Evolutionary conservation across 2,888 invertebrate genomes (phyloP).

Genomic region (Lepetodrilus schrolli): DNA sequence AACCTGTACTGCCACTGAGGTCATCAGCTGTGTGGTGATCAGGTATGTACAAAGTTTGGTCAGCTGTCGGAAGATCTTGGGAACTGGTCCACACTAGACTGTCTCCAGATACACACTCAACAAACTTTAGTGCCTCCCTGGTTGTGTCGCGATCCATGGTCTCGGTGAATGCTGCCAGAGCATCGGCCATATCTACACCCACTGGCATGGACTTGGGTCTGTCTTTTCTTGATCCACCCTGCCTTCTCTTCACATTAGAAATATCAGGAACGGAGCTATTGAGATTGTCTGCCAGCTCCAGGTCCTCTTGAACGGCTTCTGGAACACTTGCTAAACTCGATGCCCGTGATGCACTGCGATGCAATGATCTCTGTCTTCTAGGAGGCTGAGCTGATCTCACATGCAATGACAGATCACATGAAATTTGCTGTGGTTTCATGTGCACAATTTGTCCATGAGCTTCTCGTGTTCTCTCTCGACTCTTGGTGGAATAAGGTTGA

Average conservation of each 20-base stretch:
- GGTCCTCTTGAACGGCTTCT: constrained; percentile 58
- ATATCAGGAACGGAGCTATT: constrained; percentile 39
- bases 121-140: neutral
- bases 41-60: too few species aligned
- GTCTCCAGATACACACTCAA: neutral
- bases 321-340: constrained; percentile 68
- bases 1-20: constrained; percentile 13
- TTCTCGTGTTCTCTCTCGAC: too few species aligned
- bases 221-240: constrained; percentile 50
- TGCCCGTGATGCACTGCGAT: constrained; percentile 39
- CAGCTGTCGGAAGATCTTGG: too few species aligned
- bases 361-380: neutral
- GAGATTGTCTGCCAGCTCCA: constrained; percentile 37
- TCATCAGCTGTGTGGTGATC: neutral
- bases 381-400: neutral
- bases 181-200: constrained; percentile 52
- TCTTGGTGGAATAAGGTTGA: too few species aligned
- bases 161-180: constrained; percentile 51
- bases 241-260: constrained; percentile 50
- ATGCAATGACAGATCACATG: too few species aligned
- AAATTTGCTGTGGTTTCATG: too few species aligned
- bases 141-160: neutral
- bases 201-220: constrained; percentile 62
- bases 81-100: neutral
- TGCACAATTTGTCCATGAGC: too few species aligned